phyloP scores from a whole-genome alignment of 2,888 invertebrate species.

The Pyrrhia umbra region DNA sequence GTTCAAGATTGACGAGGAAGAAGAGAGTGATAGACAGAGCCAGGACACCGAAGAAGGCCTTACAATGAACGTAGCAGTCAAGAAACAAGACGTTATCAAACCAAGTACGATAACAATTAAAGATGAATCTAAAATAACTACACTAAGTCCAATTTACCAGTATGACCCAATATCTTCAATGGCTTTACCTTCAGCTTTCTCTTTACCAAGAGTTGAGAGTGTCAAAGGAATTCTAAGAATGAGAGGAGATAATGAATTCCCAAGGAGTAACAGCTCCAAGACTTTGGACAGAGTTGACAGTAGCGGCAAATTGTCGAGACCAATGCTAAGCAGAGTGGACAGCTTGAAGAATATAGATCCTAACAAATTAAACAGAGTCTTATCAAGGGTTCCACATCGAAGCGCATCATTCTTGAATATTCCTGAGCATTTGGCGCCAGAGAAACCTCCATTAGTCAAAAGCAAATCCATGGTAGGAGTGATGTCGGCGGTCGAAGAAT shows the following conservation, averaged over 20 bases:
- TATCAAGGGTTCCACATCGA: conserved; percentile 84
- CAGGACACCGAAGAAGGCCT: conserved; percentile 84
- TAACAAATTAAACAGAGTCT: conserved; percentile 81
- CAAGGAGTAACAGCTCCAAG: conserved; percentile 82
- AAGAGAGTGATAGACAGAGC: conserved; percentile 80
- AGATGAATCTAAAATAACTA: conserved; percentile 85
- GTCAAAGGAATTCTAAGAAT: conserved; percentile 83
- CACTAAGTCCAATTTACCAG: conserved; percentile 79
- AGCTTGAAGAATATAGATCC: conserved; percentile 86
- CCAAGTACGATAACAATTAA: conserved; percentile 85
- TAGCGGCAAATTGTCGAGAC: conserved; percentile 70
- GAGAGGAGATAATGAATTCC: conserved; percentile 69
- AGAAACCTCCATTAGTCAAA: conserved; percentile 82
- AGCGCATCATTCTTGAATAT: conserved; percentile 88
- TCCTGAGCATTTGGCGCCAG: conserved; percentile 82
- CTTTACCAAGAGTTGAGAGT: conserved; percentile 83
- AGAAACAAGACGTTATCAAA: conserved; percentile 84
- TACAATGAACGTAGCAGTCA: conserved; percentile 83
- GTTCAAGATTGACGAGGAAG: conserved; percentile 88
- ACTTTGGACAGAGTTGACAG: conserved; percentile 82
- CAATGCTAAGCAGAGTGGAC: conserved; percentile 82
- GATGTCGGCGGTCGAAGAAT: conserved; percentile 74
- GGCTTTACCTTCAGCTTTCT: conserved; percentile 77
- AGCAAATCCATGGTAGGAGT: conserved; percentile 86
- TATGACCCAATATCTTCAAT: conserved; percentile 82